Conservation (phyloP, 2,888 invertebrate genomes). For the Drosophila infuscata region DNA sequence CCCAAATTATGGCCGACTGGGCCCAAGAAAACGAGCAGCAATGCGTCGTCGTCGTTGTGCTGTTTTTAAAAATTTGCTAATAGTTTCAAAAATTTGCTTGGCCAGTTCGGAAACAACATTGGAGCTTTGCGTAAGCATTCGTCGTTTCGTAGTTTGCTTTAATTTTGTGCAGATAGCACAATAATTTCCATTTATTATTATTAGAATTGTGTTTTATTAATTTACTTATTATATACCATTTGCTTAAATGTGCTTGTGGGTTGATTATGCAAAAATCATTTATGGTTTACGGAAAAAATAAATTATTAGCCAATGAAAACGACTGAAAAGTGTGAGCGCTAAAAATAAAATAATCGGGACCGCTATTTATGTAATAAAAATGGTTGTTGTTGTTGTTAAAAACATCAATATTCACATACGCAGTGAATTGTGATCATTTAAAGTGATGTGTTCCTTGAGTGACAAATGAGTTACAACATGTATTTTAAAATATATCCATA, state of each 20-base stretch:
- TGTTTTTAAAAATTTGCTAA: constrained; percentile 77
- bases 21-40: constrained; percentile 31
- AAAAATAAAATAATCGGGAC: constrained; percentile 83
- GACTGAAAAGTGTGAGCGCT: constrained; percentile 76
- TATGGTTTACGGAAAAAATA: constrained; percentile 47
- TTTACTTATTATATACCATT: constrained; percentile 16
- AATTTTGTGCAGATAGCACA: constrained; percentile 8
- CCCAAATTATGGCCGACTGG: constrained; percentile 59
- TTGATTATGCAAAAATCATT: constrained; percentile 46
- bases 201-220: constrained; percentile 14
- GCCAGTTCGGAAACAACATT: constrained; percentile 83
- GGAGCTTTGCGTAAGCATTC: constrained; percentile 81
- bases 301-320: constrained; percentile 67
- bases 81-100: constrained; percentile 83
- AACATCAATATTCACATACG: constrained; percentile 20
- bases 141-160: constrained; percentile 19
- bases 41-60: constrained; percentile 21
- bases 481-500: constrained; percentile 14
- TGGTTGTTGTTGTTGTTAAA: constrained; percentile 36
- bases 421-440: constrained; percentile 17
- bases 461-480: constrained; percentile 10
- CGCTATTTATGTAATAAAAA: constrained; percentile 83
- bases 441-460: constrained; percentile 44
- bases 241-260: constrained; percentile 30
- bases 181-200: constrained; percentile 45